These are phyloP conservation scores for Drosophila erecta DNA, from an alignment of 1,140 invertebrate genomes.

Conservation along the genomic window DNA sequence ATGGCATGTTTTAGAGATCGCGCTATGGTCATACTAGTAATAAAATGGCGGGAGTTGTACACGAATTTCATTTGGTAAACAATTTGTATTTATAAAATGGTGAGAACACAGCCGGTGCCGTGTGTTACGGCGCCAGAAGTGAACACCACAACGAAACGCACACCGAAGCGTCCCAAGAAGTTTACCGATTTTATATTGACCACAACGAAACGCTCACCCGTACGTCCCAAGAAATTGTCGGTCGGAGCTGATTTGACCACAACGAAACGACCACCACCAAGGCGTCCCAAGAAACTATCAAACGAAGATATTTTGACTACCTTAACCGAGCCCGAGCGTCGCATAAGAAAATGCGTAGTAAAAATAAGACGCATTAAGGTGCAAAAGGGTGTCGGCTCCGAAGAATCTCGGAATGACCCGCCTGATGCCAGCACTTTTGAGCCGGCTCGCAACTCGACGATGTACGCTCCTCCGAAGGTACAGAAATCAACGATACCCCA, in stretches of 20 bases:
- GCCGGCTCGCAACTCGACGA: slow-evolving; percentile 51
- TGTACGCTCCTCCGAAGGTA: slow-evolving; percentile 4
- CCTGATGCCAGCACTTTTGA: slow-evolving; percentile 27
- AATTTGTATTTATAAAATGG: slow-evolving; percentile 29
- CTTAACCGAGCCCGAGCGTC: background rate
- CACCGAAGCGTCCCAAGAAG: background rate
- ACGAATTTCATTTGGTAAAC: slow-evolving; percentile 5
- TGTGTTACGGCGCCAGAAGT: background rate
- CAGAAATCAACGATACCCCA: background rate
- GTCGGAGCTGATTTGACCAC: background rate
- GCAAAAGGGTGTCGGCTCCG: background rate
- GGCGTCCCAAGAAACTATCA: background rate
- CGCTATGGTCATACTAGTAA: background rate
- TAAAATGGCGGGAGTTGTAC: slow-evolving; percentile 22
- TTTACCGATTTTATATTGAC: background rate
- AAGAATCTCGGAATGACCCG: background rate
- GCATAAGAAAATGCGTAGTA: slow-evolving; percentile 43
- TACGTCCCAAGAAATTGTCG: background rate
- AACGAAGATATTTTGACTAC: background rate
- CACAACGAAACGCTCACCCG: background rate
- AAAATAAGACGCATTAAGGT: slow-evolving; percentile 39
- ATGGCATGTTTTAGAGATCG: background rate
- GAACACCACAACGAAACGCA: background rate
- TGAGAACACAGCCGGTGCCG: slow-evolving; percentile 3
- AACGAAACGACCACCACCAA: background rate